Base-by-base conservation (phyloP, 2,113 vertebrate genomes). In the Turdus rufiventris region DNA sequence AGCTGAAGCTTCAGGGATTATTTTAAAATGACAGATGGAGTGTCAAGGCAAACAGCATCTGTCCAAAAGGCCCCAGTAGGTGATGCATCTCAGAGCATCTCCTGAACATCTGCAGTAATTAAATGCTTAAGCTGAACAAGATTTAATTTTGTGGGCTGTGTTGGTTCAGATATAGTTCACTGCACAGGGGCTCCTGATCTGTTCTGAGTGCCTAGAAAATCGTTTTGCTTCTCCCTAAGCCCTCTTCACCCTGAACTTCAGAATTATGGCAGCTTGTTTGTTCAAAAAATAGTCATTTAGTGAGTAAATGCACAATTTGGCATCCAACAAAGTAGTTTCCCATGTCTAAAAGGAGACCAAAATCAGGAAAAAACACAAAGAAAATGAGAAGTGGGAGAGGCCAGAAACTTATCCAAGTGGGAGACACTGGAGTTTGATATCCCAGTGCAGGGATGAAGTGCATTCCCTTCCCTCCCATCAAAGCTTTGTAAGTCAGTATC, bases 81-180 rank as follows among this genome's bases (percentile, higher is more conserved):
- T 95, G 93, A 88, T 50, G 79, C 76, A 80, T 89, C 95, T 83
- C 62, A 48, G 93, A 79, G 33, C 86, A 81, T 61, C 93, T 96
- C 88, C 79, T 81, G 82, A 96, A 96, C 96, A 96, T 94, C 94
- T 96, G 93, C 57, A 96, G 75, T 67, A 94, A 96, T 97, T 95
- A 93, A 94, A 91, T 84, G 85, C 65, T 86, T 90, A 91, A 86
- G 29, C 40, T 86, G 79, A 88, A 93, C 78, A 93, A 88, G 92
- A 90, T 92, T 94, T 88, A 74, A 94, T 89, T 90, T 95, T 96
- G 65, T 4, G 25, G 68, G 57, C 91, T 91, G 42, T 76, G 85
- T 84, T 91, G 90, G 83, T 93, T 94, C 82, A 93, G 83, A 83
- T 51, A 10, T 9, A 96, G 83, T 81, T 95, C 82, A 78, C 57